Evolutionary conservation across 2,888 invertebrate species (phyloP).

Genomic region (Chalcosyrphus nemorum): DNA sequence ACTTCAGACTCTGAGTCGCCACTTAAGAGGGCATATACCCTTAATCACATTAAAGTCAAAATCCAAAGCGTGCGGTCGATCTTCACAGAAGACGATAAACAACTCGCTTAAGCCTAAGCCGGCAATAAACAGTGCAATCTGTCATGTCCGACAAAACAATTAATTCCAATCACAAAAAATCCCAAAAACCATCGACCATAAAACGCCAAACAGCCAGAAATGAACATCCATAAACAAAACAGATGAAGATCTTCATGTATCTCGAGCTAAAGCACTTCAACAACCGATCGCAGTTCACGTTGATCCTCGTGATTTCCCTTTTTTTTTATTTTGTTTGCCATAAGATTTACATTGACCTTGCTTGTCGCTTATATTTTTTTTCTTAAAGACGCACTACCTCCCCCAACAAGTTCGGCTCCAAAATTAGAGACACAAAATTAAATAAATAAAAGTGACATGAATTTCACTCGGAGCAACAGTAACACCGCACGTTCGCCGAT

Average conservation of each 20-base stretch:
- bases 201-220: constrained; percentile 12
- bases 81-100: neutral
- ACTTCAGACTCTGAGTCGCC: neutral
- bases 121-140: constrained; percentile 33
- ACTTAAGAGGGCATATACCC: neutral
- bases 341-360: constrained; percentile 62
- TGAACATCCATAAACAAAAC: constrained; percentile 13
- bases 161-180: constrained; percentile 7
- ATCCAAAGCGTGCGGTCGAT: neutral
- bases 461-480: constrained; percentile 32
- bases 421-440: constrained; percentile 46
- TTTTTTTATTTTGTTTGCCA: neutral
- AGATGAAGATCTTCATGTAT: neutral
- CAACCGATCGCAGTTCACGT: neutral
- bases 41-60: neutral
- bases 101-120: neutral
- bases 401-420: constrained; percentile 10
- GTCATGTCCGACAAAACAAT: constrained; percentile 55
- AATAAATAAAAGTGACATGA: constrained; percentile 61
- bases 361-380: neutral
- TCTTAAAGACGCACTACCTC: neutral
- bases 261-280: neutral
- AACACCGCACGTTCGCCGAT: neutral
- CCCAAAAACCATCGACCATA: neutral
- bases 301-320: neutral